These are phyloP conservation scores for Castor canadensis DNA, from an alignment of 2,113 vertebrate species.

Conservation along the genomic window DNA sequence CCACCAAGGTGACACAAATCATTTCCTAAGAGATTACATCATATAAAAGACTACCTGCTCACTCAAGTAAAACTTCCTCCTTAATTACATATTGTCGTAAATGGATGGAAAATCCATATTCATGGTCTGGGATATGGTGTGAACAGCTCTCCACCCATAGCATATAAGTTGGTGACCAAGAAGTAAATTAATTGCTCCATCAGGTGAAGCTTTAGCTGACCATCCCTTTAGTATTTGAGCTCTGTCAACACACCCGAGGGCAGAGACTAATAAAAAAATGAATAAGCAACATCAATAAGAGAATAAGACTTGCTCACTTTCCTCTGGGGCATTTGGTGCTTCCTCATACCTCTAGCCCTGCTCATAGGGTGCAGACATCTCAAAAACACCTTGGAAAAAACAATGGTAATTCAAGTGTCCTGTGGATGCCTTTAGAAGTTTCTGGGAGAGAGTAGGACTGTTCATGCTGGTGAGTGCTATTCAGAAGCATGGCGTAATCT, in stretches of 20 bases:
- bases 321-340: not conserved
- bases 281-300: not conserved
- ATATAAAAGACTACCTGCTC: not conserved
- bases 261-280: not conserved
- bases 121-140: not conserved
- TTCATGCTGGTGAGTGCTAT: not conserved
- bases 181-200: not conserved
- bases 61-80: not conserved
- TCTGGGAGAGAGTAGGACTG: not conserved
- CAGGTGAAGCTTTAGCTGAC: not conserved
- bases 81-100: not conserved
- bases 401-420: not conserved
- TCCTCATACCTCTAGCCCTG: not conserved
- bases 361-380: not conserved
- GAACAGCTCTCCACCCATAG: not conserved
- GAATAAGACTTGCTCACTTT: not conserved
- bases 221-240: not conserved
- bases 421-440: not conserved
- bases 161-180: accelerated
- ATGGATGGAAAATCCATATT: not conserved
- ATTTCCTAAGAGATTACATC: not conserved
- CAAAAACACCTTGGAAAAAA: not conserved
- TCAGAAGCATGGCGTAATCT: not conserved
- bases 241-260: not conserved
- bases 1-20: not conserved